Evolutionary conservation across 2,113 vertebrate species (phyloP).

Genomic region (Cricetomys ansorgei): DNA sequence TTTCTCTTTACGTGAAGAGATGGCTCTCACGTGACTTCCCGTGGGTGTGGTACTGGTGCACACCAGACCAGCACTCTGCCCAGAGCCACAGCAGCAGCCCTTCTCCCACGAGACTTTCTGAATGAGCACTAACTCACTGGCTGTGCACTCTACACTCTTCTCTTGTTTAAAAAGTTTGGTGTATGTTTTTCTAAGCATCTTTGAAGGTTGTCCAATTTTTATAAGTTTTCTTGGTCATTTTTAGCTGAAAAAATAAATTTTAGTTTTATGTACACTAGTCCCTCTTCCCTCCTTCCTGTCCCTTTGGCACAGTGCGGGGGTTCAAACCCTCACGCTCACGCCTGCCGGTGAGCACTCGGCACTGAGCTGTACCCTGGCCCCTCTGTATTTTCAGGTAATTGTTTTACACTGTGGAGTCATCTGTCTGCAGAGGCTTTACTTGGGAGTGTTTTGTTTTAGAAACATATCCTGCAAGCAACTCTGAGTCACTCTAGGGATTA

Average conservation of each 20-base stretch:
- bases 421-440: not conserved
- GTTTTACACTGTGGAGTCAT: not conserved
- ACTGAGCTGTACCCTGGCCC: not conserved
- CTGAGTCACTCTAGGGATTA: not conserved
- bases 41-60: not conserved
- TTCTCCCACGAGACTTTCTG: not conserved
- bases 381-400: not conserved
- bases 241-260: slow-evolving; percentile 14
- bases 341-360: not conserved
- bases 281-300: not conserved
- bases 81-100: not conserved
- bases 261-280: slow-evolving; percentile 1
- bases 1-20: not conserved
- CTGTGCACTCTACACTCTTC: not conserved
- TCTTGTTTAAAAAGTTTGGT: not conserved
- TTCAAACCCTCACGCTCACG: not conserved
- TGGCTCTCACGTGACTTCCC: no score
- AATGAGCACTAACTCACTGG: not conserved
- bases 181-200: not conserved
- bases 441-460: not conserved
- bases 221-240: slow-evolving; percentile 20
- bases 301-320: not conserved
- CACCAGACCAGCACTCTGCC: not conserved
- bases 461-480: not conserved
- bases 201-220: slow-evolving; percentile 1